Evolutionary conservation across 2,113 vertebrate species (phyloP).

Genomic region (Xiphophorus hellerii): DNA sequence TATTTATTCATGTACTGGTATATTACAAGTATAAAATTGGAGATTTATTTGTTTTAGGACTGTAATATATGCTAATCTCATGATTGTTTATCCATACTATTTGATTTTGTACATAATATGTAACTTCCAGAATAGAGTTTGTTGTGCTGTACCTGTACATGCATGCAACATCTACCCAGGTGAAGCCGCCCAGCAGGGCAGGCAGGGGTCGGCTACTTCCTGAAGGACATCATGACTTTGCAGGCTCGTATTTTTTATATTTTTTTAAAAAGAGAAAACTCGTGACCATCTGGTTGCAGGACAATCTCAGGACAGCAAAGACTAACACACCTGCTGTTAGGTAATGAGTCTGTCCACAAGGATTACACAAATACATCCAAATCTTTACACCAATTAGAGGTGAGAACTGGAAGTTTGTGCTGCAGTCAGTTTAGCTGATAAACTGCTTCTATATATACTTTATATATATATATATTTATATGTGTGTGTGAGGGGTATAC

Average conservation of each 20-base stretch:
- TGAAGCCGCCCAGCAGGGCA: constrained; percentile 18
- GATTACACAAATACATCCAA: constrained; percentile 38
- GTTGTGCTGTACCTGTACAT: background rate
- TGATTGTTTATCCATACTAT: too few species aligned
- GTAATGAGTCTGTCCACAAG: constrained; percentile 54
- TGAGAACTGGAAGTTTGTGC: constrained; percentile 5
- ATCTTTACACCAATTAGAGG: constrained; percentile 28
- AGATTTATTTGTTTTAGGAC: too few species aligned
- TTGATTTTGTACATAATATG: too few species aligned
- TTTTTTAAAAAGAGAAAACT: constrained; percentile 33
- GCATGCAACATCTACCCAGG: constrained; percentile 22
- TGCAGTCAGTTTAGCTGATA: background rate
- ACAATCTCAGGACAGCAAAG: constrained; percentile 40
- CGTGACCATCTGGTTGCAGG: constrained; percentile 65
- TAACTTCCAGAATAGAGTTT: background rate
- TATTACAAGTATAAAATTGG: too few species aligned
- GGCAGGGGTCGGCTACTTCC: constrained; percentile 33
- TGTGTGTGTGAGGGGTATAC: too few species aligned
- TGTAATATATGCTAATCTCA: too few species aligned
- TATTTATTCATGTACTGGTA: too few species aligned
- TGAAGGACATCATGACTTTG: constrained; percentile 68
- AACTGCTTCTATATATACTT: background rate
- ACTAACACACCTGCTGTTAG: constrained; percentile 61
- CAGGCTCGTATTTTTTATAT: constrained; percentile 45
- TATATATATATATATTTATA: too few species aligned